Evolutionary conservation across 2,113 vertebrate genomes (phyloP).

Genomic region (Ciconia boyciana): DNA sequence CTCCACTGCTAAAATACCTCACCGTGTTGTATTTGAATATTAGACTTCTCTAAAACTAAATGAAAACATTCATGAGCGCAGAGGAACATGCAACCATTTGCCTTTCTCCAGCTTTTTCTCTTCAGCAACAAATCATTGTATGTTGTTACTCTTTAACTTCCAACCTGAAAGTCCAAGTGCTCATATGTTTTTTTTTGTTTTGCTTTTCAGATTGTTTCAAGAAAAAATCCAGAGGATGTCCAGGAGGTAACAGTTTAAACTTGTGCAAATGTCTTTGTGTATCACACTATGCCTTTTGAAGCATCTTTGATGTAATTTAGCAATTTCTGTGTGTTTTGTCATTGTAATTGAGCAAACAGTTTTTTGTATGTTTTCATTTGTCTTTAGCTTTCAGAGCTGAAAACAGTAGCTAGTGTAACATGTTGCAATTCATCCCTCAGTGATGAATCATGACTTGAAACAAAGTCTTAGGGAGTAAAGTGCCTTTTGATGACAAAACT

Average conservation of each 20-base stretch:
- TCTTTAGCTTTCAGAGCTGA: neutral
- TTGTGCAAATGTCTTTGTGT: constrained; percentile 39
- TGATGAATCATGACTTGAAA: constrained; percentile 32
- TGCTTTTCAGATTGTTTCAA: constrained; percentile 90
- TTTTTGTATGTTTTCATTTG: neutral
- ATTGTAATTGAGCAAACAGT: neutral
- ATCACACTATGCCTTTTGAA: neutral
- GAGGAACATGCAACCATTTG: neutral
- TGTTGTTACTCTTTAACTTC: neutral
- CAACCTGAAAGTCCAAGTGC: neutral
- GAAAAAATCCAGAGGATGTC: constrained; percentile 94
- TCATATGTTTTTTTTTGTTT: constrained; percentile 32
- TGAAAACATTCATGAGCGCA: neutral
- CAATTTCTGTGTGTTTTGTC: neutral
- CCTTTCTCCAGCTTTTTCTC: neutral
- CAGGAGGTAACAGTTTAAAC: constrained; percentile 88
- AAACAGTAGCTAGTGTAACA: neutral
- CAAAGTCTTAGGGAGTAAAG: constrained; percentile 29
- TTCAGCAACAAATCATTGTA: neutral
- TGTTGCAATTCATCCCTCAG: neutral
- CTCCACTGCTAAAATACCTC: neutral
- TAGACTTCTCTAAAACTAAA: neutral
- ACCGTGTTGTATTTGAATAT: neutral
- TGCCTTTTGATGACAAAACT: constrained; percentile 46
- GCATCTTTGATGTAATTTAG: neutral